Percentiles rank a stretch among this genome's conserved stretches.
Evolutionary conservation across 2,113 vertebrate genomes (phyloP).

Genomic region (Gnathonemus longibarbis): DNA sequence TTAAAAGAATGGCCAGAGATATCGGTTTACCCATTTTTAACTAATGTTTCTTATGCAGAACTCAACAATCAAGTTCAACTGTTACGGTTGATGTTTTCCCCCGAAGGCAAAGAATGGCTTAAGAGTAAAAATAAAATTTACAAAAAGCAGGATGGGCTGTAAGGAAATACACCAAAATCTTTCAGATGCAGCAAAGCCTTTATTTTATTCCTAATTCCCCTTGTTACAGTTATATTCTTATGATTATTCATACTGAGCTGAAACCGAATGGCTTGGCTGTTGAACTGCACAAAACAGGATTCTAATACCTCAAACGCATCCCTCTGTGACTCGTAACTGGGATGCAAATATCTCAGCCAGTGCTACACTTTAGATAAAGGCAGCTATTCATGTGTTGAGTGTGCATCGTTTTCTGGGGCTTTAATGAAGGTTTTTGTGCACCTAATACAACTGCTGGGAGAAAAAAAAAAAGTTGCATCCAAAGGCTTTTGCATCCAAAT

Average conservation of each 20-base stretch:
- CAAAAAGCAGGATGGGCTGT: not conserved
- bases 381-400: constrained; percentile 31
- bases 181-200: constrained; percentile 1
- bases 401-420: constrained; percentile 34
- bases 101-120: not conserved
- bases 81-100: not conserved
- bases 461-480: constrained; percentile 47
- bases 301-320: constrained; percentile 43
- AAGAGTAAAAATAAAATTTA: not conserved
- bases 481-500: constrained; percentile 34
- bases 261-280: constrained; percentile 28
- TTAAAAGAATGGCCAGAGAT: not conserved
- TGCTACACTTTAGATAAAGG: constrained; percentile 54
- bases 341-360: constrained; percentile 48
- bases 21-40: not conserved
- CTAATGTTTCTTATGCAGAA: not conserved
- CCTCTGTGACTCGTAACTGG: constrained; percentile 35
- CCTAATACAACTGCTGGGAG: constrained; percentile 42
- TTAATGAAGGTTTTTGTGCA: constrained; percentile 49
- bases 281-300: constrained; percentile 39
- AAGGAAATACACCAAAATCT: constrained; percentile 8
- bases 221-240: constrained; percentile 17
- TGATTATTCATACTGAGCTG: constrained; percentile 33
- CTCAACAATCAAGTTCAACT: not conserved
- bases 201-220: constrained; percentile 8